These are phyloP conservation scores for Alloplasta piceator DNA, from an alignment of 2,888 invertebrate species.

Conservation along the genomic window DNA sequence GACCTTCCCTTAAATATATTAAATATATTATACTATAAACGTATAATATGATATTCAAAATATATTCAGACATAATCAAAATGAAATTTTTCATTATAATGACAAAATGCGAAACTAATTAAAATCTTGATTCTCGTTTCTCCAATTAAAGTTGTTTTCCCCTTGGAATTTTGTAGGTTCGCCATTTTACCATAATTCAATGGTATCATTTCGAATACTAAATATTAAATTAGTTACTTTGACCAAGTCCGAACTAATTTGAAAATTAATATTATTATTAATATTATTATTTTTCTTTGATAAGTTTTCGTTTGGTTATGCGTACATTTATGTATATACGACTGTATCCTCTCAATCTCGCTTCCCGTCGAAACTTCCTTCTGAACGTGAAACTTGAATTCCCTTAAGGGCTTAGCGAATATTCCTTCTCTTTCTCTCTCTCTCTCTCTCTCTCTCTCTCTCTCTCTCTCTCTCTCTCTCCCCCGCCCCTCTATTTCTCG, in stretches of 20 bases:
- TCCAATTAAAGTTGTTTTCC: neutral
- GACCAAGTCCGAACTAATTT: too few species aligned
- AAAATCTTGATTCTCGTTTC: neutral
- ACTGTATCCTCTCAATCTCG: neutral
- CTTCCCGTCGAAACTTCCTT: slow-evolving; percentile 9
- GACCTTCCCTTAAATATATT: too few species aligned
- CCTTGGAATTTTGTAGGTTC: neutral
- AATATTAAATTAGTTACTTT: too few species aligned
- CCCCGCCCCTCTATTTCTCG: slow-evolving; percentile 21
- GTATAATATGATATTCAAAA: too few species aligned
- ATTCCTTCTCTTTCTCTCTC: neutral
- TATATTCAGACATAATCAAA: too few species aligned
- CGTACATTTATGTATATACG: neutral
- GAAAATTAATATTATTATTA: neutral
- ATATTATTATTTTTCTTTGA: slow-evolving; percentile 1
- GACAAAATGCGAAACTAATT: too few species aligned
- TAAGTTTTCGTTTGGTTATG: neutral
- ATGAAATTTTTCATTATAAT: too few species aligned
- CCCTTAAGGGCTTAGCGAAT: slow-evolving; percentile 8
- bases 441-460: neutral
- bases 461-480: neutral
- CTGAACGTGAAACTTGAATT: slow-evolving; percentile 13
- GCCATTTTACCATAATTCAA: too few species aligned
- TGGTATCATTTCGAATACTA: neutral
- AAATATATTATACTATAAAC: too few species aligned